Conservation (phyloP, 2,888 invertebrate species). For the Petrolisthes manimaculis region DNA sequence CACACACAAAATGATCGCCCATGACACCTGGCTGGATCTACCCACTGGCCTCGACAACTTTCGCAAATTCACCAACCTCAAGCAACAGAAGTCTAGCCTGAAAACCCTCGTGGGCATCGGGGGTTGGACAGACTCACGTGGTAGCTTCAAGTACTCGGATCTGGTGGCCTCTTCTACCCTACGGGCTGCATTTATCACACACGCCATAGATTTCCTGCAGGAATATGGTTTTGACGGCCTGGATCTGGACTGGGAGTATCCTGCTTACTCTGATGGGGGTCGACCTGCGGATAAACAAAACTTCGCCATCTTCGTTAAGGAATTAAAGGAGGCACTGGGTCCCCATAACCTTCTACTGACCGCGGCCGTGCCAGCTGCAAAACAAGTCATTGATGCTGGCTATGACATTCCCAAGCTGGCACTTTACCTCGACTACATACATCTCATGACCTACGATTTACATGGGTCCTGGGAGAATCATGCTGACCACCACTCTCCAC, state of each 20-base stretch:
- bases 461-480: constrained; percentile 71
- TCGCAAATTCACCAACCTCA: constrained; percentile 25
- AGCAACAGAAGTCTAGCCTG: constrained; percentile 36
- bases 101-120: constrained; percentile 44
- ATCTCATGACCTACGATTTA: constrained; percentile 78
- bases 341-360: constrained; percentile 63
- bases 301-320: constrained; percentile 61
- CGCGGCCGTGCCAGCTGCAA: constrained; percentile 66
- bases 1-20: constrained; percentile 6
- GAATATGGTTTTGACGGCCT: constrained; percentile 22
- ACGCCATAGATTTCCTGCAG: constrained; percentile 58
- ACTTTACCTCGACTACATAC: constrained; percentile 77
- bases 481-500: constrained; percentile 73
- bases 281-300: constrained; percentile 70
- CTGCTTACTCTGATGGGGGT: constrained; percentile 70
- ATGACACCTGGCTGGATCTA: constrained; percentile 12
- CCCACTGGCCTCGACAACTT: constrained; percentile 67
- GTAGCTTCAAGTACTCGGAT: constrained; percentile 34
- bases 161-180: constrained; percentile 23
- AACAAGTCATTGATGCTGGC: constrained; percentile 74
- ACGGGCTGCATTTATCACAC: constrained; percentile 63
- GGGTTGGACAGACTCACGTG: constrained; percentile 42
- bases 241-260: constrained; percentile 46
- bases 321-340: constrained; percentile 64
- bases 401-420: constrained; percentile 76